A percentile compares a stretch with the other conserved stretches of the same genome.
phyloP scores from a whole-genome alignment of 2,113 vertebrate species.

The Sphaerodactylus townsendi region DNA sequence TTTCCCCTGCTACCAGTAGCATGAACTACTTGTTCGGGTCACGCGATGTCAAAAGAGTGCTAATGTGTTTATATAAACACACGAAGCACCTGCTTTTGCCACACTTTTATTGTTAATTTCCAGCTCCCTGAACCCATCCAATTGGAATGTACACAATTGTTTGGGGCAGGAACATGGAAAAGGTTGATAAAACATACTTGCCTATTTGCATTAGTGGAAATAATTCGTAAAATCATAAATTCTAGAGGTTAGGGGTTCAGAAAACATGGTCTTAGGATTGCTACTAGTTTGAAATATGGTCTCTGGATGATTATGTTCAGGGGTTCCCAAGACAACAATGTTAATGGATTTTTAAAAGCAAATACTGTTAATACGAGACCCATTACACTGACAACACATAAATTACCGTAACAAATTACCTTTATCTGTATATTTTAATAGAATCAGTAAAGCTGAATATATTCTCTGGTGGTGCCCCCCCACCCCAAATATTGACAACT shows the following conservation, averaged over 20 bases:
- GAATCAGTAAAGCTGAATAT: too few relatives aligned
- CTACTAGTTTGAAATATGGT: neutral
- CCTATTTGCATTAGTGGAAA: neutral
- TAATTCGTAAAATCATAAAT: neutral
- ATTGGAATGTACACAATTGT: slow-evolving; percentile 40
- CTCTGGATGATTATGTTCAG: neutral
- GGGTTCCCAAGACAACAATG: neutral
- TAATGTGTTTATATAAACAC: slow-evolving; percentile 70
- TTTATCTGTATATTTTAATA: too few relatives aligned
- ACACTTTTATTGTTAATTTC: slow-evolving; percentile 54
- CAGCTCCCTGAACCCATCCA: slow-evolving; percentile 14
- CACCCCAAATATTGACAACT: too few relatives aligned
- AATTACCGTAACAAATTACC: too few relatives aligned
- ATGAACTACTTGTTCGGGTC: slow-evolving; percentile 70
- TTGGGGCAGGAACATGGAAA: slow-evolving; percentile 27
- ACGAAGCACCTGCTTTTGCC: slow-evolving; percentile 65
- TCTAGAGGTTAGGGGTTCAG: neutral
- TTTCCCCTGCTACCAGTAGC: slow-evolving; percentile 64
- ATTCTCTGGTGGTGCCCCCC: too few relatives aligned
- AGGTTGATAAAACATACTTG: slow-evolving; percentile 30
- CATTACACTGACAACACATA: too few relatives aligned
- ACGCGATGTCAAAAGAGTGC: slow-evolving; percentile 70
- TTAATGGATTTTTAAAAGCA: neutral
- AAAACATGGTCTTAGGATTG: neutral
- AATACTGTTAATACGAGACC: neutral